Evolutionary conservation across 2,113 vertebrate species (phyloP).

Genomic region (Rhodinocichla rosea): DNA sequence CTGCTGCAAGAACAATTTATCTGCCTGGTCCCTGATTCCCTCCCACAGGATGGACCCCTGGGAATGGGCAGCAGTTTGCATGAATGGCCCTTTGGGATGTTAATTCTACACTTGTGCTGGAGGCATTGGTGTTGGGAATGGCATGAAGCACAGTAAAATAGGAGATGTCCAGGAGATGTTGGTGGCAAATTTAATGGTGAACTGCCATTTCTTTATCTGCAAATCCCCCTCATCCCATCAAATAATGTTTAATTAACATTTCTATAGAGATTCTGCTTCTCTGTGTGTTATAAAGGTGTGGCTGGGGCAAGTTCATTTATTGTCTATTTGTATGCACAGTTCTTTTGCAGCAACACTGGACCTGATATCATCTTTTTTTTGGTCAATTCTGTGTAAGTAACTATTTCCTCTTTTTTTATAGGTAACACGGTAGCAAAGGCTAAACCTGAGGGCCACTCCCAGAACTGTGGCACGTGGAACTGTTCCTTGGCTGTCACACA

Average conservation of each 20-base stretch:
- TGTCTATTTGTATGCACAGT: background rate
- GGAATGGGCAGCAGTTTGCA: background rate
- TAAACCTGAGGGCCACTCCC: background rate
- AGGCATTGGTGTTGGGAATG: background rate
- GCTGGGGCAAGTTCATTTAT: background rate
- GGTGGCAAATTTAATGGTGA: background rate
- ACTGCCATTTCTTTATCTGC: background rate
- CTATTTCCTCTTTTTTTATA: constrained; percentile 64
- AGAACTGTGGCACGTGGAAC: background rate
- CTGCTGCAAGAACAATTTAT: background rate
- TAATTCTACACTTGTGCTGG: background rate
- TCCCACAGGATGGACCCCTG: rapidly evolving
- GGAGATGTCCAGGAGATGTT: background rate
- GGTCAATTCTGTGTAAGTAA: background rate
- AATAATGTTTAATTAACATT: background rate
- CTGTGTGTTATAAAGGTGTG: background rate
- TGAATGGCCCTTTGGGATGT: background rate
- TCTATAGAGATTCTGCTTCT: background rate
- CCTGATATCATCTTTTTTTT: rapidly evolving
- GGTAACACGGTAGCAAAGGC: constrained; percentile 94
- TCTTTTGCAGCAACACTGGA: background rate
- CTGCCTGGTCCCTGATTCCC: background rate
- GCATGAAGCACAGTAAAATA: background rate
- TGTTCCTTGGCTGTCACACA: background rate
- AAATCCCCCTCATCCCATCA: background rate